Percentiles rank a stretch among this genome's conserved stretches.
phyloP scores from a whole-genome alignment of 2,888 invertebrate species.

The Brachylomia viminalis region DNA sequence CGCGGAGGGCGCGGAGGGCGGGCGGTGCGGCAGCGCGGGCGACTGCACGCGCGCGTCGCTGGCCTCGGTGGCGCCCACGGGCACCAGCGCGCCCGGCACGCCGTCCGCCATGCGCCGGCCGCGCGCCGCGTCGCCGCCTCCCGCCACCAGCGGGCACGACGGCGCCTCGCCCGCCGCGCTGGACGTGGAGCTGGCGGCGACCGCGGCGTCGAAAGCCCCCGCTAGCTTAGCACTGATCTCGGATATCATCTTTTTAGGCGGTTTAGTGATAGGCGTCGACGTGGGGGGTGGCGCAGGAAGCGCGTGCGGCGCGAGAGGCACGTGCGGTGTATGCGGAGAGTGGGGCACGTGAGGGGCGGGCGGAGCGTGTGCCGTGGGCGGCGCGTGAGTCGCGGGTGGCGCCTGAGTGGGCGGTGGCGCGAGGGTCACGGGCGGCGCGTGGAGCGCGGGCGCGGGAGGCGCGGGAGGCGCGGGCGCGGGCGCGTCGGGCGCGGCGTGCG shows the following conservation, averaged over 20 bases:
- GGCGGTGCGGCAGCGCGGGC: slow-evolving; percentile 86
- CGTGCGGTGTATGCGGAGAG: background rate
- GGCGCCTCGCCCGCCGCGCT: slow-evolving; percentile 53
- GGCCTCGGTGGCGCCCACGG: slow-evolving; percentile 85
- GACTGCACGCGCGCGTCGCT: slow-evolving; percentile 86
- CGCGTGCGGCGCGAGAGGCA: slow-evolving; percentile 43
- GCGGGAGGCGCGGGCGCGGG: slow-evolving; percentile 14
- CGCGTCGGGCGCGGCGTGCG: slow-evolving; percentile 49
- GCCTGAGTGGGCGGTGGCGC: background rate
- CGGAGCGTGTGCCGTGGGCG: background rate
- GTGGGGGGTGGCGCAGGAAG: slow-evolving; percentile 52
- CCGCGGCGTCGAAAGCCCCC: slow-evolving; percentile 80
- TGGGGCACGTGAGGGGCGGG: background rate
- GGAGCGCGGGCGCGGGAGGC: slow-evolving; percentile 7
- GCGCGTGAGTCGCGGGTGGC: slow-evolving; percentile 7
- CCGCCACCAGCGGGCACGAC: slow-evolving; percentile 72
- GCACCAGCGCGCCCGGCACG: slow-evolving; percentile 80
- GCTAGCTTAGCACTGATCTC: slow-evolving; percentile 85
- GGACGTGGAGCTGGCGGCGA: slow-evolving; percentile 63
- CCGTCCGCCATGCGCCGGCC: slow-evolving; percentile 56
- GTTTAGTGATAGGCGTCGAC: slow-evolving; percentile 83
- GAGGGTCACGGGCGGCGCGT: slow-evolving; percentile 18
- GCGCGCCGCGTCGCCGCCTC: slow-evolving; percentile 60
- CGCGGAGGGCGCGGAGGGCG: slow-evolving; percentile 76
- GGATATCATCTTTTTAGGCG: slow-evolving; percentile 87